A percentile compares a stretch with the other conserved stretches of the same genome.
Evolutionary conservation across 2,797 vertebrate species (phyloP).

Genomic region (Botia almorhae): DNA sequence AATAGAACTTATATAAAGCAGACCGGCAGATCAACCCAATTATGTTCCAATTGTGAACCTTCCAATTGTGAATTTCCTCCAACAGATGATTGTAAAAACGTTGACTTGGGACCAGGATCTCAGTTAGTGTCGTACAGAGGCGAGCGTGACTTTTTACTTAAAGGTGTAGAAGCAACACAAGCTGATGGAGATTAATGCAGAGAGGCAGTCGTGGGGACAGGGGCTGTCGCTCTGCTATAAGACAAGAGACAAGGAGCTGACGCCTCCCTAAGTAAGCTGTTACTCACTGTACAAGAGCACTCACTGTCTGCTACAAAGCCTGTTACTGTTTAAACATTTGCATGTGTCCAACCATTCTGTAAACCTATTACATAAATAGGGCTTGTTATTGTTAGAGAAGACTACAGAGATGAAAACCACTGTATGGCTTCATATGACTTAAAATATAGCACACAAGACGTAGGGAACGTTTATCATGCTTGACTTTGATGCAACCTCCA

Average conservation of each 20-base stretch:
- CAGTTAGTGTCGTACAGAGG: constrained; percentile 57
- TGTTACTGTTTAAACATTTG: constrained; percentile 67
- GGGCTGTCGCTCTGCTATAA: constrained; percentile 65
- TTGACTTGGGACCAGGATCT: constrained; percentile 63
- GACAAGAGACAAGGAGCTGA: constrained; percentile 68
- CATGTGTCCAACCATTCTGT: not conserved
- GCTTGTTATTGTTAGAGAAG: no score
- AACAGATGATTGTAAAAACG: constrained; percentile 63
- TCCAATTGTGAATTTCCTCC: constrained; percentile 6
- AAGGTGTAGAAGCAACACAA: constrained; percentile 51
- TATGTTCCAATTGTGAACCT: not conserved
- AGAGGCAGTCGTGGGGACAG: constrained; percentile 71
- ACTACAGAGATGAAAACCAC: no score
- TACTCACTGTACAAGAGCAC: constrained; percentile 70
- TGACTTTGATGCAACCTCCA: no score
- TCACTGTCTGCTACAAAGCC: constrained; percentile 48
- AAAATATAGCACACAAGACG: no score
- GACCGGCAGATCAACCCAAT: not conserved
- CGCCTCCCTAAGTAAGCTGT: constrained; percentile 68
- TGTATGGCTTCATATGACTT: no score
- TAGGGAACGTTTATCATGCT: no score
- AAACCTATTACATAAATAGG: no score
- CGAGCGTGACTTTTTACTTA: constrained; percentile 57
- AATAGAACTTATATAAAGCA: not conserved
- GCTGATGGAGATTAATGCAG: constrained; percentile 76